Evolutionary conservation across 2,888 invertebrate species (phyloP), one percentile per base, ranked within the genome.

Genomic region (Tribolium freemani): DNA sequence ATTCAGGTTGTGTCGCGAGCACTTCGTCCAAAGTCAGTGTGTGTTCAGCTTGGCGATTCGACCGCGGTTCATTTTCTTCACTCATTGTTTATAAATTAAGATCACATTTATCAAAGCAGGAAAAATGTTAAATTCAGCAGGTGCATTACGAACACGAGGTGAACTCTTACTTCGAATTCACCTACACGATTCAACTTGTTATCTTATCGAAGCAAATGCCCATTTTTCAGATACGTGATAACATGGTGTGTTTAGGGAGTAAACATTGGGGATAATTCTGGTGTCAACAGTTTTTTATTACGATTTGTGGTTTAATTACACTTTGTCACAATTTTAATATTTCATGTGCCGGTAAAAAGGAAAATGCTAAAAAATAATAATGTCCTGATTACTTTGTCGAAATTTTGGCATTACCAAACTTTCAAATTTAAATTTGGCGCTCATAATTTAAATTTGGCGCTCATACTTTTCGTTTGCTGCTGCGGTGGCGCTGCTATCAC

Each of bases 1-100:
- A 87, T 84, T 92, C 91, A 1, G 91, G 90, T 75, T 90, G 90
- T 16, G 91, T 90, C 53, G 90, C 88, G 67, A 91, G 87, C 3
- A 92, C 88, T 64, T 89, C 87, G 79, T 92, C 92, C 75, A 92
- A 45, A 48, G 16, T 58, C 11, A 69, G 46, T 13, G 51, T 16
- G 53, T 60, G 50, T 57, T 51, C 67, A 13, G 45, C 20, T 53
- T 50, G 76, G 20, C 73, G 74, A 11, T 69, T 61, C 53, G 50
- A 26, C 26, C 56, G 51, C 5, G n/a, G 46, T 60, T 60, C 46
- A 48, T 53, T 38, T n/a, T 68, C 51, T 38, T 21, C 46, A 11
- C 6, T 63, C 50, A 56, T 56, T 61, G 6, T 58, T 68, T 67
- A 63, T 5, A 26, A 10, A 48, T 38, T n/a, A 38, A 6, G 26